Base-by-base conservation (phyloP, 1,140 invertebrate species). In the Drosophila miranda region DNA sequence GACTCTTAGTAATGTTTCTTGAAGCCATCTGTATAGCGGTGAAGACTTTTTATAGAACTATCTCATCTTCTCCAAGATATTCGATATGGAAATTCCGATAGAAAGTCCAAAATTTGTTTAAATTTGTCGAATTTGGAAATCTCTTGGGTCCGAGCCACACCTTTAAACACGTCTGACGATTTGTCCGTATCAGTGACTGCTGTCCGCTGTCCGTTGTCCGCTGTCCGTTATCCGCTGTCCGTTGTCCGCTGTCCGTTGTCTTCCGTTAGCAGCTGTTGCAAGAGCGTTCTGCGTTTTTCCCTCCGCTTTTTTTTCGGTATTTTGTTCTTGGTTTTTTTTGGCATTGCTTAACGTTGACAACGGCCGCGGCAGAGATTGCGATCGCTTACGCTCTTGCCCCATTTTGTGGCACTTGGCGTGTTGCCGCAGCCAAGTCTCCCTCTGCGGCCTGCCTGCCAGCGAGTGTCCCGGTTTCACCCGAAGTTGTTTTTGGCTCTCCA, bases 221-320 rank as follows among this genome's bases (percentile, higher is more conserved):
- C n/a, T 62, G 64, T 63, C 64, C 62, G 62, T 42, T 67, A 68
- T 64, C 59, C 50, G 42, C 73, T 74, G 23, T 5, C 70, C 26
- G 30, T 9, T 62, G 64, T 63, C 64, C 62, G 62, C 48, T 67
- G 70, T 64, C 59, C 50, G 42, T 74, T 74, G 23, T 5, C 70
- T 74, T 73, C 70, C 70, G 70, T 73, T 73, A 73, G 71, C 71
- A 75, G 70, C 70, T 74, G 70, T 74, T 73, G 70, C 70, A 74
- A 74, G 70, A 48, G 43, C 48, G 67, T 67, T 68, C 62, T 41
- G 42, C 49, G 48, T 67, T 68, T 68, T 48, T 52, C 59, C 54
- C 49, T 62, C 26, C 30, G 48, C 14, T 66, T 66, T 49, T 45
- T 48, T 51, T 41, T 26, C 21, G 60, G 34, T 64, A 11, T 52